phyloP scores from a whole-genome alignment of 2,113 vertebrate genomes.

The Gulo gulo region DNA sequence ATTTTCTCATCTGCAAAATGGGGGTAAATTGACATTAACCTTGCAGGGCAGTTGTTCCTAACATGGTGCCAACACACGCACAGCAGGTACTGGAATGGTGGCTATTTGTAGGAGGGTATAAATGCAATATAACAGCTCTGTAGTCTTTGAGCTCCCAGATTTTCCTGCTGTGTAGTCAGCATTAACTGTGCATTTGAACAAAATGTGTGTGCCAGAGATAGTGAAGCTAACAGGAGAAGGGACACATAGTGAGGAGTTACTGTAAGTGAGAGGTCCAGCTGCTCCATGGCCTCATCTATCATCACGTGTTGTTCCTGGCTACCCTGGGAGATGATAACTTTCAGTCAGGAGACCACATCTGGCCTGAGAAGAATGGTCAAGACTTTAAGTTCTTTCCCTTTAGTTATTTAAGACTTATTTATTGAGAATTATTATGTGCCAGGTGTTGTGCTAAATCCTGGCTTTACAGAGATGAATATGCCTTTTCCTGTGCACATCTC shows the following conservation, averaged over 20 bases:
- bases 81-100: neutral
- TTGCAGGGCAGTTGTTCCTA: neutral
- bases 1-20: slow-evolving; percentile 24
- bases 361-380: neutral
- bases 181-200: neutral
- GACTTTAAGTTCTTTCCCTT: neutral
- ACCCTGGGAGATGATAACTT: neutral
- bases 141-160: neutral
- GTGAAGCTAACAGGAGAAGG: neutral
- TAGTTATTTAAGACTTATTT: slow-evolving; percentile 23
- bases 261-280: neutral
- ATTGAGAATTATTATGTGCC: slow-evolving; percentile 22
- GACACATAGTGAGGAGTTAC: neutral
- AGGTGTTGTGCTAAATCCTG: slow-evolving; percentile 14
- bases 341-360: neutral
- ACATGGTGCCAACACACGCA: neutral
- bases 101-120: neutral
- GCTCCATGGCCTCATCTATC: neutral
- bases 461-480: neutral
- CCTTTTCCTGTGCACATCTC: neutral
- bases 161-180: neutral
- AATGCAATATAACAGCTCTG: neutral
- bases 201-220: neutral
- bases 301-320: neutral
- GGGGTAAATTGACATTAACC: neutral